Percentiles rank a stretch among this genome's conserved stretches.
These are phyloP conservation scores for Leucopsar rothschildi DNA, from an alignment of 2,113 vertebrate genomes.

Conservation along the genomic window DNA sequence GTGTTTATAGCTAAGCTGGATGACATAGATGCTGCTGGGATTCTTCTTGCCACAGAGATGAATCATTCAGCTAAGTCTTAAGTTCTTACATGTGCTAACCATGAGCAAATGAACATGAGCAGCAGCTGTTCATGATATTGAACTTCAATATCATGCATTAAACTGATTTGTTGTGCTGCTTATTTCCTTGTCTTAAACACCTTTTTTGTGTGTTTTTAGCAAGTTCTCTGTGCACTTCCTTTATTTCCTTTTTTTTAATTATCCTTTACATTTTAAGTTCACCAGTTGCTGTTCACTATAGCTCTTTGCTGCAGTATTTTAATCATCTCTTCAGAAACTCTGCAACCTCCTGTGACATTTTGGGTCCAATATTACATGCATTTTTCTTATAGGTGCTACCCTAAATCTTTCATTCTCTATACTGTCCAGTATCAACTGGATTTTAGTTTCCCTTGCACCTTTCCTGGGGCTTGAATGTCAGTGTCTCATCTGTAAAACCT, in stretches of 20 bases:
- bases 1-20: neutral
- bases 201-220: neutral
- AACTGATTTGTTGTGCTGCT: neutral
- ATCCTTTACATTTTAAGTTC: neutral
- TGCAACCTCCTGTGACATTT: neutral
- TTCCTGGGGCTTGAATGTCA: neutral
- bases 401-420: neutral
- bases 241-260: neutral
- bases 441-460: neutral
- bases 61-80: neutral
- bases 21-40: neutral
- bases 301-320: neutral
- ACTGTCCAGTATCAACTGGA: neutral
- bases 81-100: neutral
- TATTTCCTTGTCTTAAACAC: neutral
- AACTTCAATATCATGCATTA: neutral
- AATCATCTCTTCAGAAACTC: neutral
- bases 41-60: neutral
- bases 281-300: neutral
- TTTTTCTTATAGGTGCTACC: neutral
- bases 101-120: neutral
- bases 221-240: neutral
- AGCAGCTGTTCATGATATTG: neutral
- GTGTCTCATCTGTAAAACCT: neutral
- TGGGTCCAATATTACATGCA: neutral